Conservation (phyloP, 1,140 invertebrate species). For the Brachionus paranguensis region DNA sequence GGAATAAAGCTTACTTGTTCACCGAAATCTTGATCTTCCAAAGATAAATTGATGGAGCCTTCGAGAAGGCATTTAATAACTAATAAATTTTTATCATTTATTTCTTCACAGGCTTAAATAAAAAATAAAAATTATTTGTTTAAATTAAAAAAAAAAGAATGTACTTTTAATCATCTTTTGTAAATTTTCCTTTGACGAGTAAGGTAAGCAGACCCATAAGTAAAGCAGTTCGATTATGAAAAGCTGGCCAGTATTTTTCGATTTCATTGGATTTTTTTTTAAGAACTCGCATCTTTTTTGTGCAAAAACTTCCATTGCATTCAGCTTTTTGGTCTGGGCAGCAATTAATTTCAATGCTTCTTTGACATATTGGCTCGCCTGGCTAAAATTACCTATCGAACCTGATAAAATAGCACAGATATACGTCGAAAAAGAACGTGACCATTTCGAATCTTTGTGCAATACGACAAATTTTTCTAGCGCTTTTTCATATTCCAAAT, state of each 20-base stretch:
- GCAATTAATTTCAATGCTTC: slow-evolving; percentile 54
- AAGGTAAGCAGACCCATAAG: slow-evolving; percentile 67
- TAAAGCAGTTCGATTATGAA: slow-evolving; percentile 66
- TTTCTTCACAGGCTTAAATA: neutral
- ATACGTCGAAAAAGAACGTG: slow-evolving; percentile 67
- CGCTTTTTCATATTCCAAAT: slow-evolving; percentile 61
- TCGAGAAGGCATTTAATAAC: slow-evolving; percentile 52
- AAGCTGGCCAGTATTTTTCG: slow-evolving; percentile 57
- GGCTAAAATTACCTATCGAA: slow-evolving; percentile 56
- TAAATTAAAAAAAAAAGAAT: neutral
- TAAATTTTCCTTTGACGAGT: slow-evolving; percentile 59
- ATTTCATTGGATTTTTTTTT: slow-evolving; percentile 46
- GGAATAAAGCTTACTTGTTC: slow-evolving; percentile 44
- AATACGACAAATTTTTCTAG: slow-evolving; percentile 53
- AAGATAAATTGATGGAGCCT: slow-evolving; percentile 48
- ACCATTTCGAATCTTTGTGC: slow-evolving; percentile 64
- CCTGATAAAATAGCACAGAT: slow-evolving; percentile 62
- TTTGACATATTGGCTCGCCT: slow-evolving; percentile 51
- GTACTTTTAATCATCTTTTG: slow-evolving; percentile 51
- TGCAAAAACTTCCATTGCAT: slow-evolving; percentile 56
- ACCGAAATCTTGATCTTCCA: slow-evolving; percentile 48
- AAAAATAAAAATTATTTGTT: neutral
- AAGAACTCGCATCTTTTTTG: slow-evolving; percentile 50
- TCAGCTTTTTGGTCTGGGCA: slow-evolving; percentile 48
- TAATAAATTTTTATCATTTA: slow-evolving; percentile 46